Evolutionary conservation across 1,140 invertebrate species (phyloP), one percentile per base, ranked within the genome.

Genomic region (Meteorus sp.): DNA sequence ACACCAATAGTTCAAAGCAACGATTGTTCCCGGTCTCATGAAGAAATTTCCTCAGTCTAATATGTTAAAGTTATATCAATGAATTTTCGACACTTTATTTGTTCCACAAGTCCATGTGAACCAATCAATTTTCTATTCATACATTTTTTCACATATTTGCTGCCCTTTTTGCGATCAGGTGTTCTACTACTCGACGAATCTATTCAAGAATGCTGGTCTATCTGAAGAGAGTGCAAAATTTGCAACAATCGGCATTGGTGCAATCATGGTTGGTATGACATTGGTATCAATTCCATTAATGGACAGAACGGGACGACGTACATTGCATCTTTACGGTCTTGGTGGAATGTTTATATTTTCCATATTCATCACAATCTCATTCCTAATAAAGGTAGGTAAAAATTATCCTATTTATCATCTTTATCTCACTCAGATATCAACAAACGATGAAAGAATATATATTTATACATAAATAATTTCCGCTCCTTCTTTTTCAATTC

Each of bases 301-400:
- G 91, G 95, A 97, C 80, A 84, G 93, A 74, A 93, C 93, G 39
- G 97, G 97, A 45, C 83, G 96, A 48, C 84, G 95, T 62, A 97
- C 94, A 1, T 84, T 98, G n/a, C 94, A 97, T 72, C 85, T 99
- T 9, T 93, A 94, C 68, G 95, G 95, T 58, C 87, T 98, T 63
- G 91, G 93, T 66, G 93, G 94, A 72, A 98, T 98, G 94, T 96
- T 96, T 81, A 91, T 97, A 76, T 95, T 97, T 82, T 96, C 95
- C 73, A 92, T 98, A 74, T 93, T 97, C 83, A 94, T 98, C 79
- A 97, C 95, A 61, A 96, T 98, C 80, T 95, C 93, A 62, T 90
- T 97, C 76, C 86, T 96, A 67, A 92, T 96, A 79, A 94, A 93
- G 88, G 93, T 89, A 83, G 81, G 81, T 81, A 43, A 33, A 45